Evolutionary conservation across 37 sponge, comb jelly and placozoan species (phyloP).

Genomic region (Dysidea cf. avara): DNA sequence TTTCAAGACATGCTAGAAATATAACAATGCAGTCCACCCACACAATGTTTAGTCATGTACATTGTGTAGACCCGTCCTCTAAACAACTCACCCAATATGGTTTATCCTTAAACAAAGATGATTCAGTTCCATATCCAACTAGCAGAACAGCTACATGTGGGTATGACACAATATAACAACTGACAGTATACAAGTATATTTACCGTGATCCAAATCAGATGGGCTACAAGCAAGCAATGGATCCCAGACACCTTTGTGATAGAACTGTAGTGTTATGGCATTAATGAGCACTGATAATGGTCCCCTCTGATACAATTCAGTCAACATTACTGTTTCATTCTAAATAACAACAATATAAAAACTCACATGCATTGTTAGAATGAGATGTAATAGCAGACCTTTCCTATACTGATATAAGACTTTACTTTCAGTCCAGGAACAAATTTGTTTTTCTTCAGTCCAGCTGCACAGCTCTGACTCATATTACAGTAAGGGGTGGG

Average conservation of each 20-base stretch:
- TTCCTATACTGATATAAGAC: slow-evolving; percentile 47
- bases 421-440: slow-evolving; percentile 66
- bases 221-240: slow-evolving; percentile 43
- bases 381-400: slow-evolving; percentile 11
- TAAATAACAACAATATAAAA: slow-evolving; percentile 1
- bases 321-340: slow-evolving; percentile 63
- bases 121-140: slow-evolving; percentile 79
- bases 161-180: not conserved
- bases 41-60: too few relatives aligned
- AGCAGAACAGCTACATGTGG: slow-evolving; percentile 65
- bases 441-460: slow-evolving; percentile 47
- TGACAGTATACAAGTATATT: not conserved
- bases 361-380: too few relatives aligned
- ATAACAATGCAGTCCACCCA: too few relatives aligned
- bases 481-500: slow-evolving; percentile 74
- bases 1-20: too few relatives aligned
- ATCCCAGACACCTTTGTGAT: slow-evolving; percentile 83
- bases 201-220: slow-evolving; percentile 66
- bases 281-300: slow-evolving; percentile 79
- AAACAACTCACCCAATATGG: slow-evolving; percentile 86
- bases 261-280: slow-evolving; percentile 82
- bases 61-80: too few relatives aligned
- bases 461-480: slow-evolving; percentile 60
- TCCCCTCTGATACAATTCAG: slow-evolving; percentile 45
- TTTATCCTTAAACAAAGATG: slow-evolving; percentile 52